Conservation (phyloP, 2,888 invertebrate genomes). For the Agrochola lota region DNA sequence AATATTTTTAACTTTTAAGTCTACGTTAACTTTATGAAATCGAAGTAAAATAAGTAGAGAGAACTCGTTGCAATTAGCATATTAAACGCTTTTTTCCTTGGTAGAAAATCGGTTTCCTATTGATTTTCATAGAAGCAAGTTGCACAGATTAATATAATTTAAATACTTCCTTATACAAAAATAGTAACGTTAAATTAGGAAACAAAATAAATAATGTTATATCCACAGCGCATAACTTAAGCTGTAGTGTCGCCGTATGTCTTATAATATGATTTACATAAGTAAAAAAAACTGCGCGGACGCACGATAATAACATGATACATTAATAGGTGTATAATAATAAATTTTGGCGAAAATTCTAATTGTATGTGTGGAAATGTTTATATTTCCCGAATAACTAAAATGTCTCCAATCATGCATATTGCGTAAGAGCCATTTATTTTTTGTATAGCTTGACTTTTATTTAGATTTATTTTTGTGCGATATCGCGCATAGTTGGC, state of each 20-base stretch:
- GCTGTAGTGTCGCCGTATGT: conserved; percentile 12
- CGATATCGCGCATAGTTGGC: conserved; percentile 68
- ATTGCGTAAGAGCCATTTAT: conserved; percentile 77
- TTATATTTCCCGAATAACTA: conserved; percentile 74
- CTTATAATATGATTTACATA: conserved; percentile 43
- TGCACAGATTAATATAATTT: background rate
- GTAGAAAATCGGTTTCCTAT: background rate
- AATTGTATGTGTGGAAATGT: conserved; percentile 77
- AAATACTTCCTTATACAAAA: background rate
- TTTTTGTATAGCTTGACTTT: conserved; percentile 72
- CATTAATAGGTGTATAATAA: conserved; percentile 63
- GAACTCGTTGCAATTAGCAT: background rate
- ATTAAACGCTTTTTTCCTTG: background rate
- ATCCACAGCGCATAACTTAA: conserved; percentile 11
- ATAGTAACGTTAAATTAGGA: background rate
- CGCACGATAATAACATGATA: conserved; percentile 56
- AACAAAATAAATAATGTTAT: conserved; percentile 6
- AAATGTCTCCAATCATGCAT: conserved; percentile 73
- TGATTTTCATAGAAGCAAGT: background rate
- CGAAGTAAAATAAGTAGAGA: background rate
- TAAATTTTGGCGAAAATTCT: conserved; percentile 71
- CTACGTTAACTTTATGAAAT: background rate
- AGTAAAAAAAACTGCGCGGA: conserved; percentile 53
- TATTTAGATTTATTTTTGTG: conserved; percentile 76
- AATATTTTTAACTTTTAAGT: background rate